These are phyloP conservation scores for Perithous albicinctus DNA, from an alignment of 2,888 invertebrate species.

Conservation along the genomic window DNA sequence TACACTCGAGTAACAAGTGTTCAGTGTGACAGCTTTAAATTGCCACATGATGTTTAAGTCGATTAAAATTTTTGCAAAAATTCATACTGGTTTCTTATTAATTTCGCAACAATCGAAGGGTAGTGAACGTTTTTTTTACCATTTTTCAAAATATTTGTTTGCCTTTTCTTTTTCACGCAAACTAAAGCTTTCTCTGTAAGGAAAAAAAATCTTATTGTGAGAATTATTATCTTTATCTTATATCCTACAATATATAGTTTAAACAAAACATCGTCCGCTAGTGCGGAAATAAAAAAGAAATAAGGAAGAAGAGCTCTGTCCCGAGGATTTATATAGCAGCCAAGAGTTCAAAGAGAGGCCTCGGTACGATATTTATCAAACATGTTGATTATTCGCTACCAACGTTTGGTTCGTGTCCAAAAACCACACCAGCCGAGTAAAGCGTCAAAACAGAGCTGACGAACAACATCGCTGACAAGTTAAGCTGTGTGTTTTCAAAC, in stretches of 20 bases:
- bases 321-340: neutral
- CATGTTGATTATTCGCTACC: neutral
- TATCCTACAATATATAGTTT: neutral
- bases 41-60: too few relatives aligned
- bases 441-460: neutral
- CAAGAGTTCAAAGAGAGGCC: neutral
- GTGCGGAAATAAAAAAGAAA: neutral
- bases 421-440: neutral
- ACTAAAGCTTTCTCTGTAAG: too few relatives aligned
- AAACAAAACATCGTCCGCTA: neutral
- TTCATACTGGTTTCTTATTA: too few relatives aligned
- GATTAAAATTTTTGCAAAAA: too few relatives aligned
- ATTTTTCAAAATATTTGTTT: too few relatives aligned
- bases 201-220: too few relatives aligned
- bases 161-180: too few relatives aligned
- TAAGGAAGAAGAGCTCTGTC: neutral
- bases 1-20: too few relatives aligned
- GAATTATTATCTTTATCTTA: neutral
- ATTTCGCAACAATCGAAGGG: too few relatives aligned
- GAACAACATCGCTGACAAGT: constrained; percentile 7
- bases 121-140: too few relatives aligned
- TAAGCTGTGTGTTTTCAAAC: neutral
- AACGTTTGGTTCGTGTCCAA: constrained; percentile 24
- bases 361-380: neutral
- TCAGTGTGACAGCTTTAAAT: too few relatives aligned